Conservation (phyloP, 2,113 vertebrate species). For the Strigops habroptila region DNA sequence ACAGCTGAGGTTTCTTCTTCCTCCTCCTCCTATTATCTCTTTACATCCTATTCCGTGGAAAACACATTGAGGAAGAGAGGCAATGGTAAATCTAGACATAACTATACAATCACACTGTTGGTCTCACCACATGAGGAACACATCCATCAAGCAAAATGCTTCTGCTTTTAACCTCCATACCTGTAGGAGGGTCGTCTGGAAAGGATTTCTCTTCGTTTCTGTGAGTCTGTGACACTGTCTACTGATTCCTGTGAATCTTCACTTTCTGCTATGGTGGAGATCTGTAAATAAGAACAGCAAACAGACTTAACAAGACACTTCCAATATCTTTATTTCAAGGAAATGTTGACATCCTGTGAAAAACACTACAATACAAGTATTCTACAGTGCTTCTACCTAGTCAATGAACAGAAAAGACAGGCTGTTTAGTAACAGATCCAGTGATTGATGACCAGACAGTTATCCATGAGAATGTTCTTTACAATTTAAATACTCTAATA, state of each 20-base stretch:
- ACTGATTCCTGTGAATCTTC: conserved; percentile 99
- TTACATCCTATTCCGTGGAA: not conserved
- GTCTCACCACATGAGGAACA: not conserved
- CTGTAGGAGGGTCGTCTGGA: conserved; percentile 97
- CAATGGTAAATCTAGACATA: not conserved
- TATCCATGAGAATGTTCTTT: not conserved
- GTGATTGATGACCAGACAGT: not conserved
- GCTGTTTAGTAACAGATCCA: not conserved
- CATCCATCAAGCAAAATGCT: not conserved
- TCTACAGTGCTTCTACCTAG: not conserved
- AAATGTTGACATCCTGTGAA: not conserved
- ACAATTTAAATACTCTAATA: not conserved
- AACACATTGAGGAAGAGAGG: not conserved
- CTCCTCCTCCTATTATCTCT: not conserved
- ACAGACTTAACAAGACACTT: conserved; percentile 17
- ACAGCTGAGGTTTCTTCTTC: not conserved
- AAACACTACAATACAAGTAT: not conserved
- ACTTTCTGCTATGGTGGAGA: conserved; percentile 95
- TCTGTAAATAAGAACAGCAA: conserved; percentile 78
- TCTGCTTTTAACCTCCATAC: conserved; percentile 64
- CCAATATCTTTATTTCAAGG: not conserved
- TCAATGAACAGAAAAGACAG: not conserved
- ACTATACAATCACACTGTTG: not conserved
- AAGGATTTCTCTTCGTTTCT: conserved; percentile 97
- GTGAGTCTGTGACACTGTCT: conserved; percentile 95